Evolutionary conservation across 2,888 invertebrate genomes (phyloP).

Genomic region (Melieria omissa): DNA sequence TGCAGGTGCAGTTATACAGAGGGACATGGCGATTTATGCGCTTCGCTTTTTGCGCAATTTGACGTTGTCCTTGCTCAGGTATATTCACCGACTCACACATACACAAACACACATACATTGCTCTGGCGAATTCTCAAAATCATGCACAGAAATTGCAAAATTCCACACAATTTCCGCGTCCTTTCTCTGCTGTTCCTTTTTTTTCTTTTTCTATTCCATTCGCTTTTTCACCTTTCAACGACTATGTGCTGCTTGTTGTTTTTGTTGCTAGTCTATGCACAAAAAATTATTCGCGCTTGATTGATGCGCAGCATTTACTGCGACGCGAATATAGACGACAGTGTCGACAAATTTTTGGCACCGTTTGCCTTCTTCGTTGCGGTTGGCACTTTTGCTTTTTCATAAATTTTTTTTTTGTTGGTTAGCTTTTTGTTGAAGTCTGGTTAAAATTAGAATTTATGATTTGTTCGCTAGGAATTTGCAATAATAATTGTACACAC

Average conservation of each 20-base stretch:
- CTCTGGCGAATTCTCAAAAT: constrained; percentile 3
- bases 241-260: too few relatives aligned
- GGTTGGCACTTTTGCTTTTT: not conserved
- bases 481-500: too few relatives aligned
- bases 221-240: too few relatives aligned
- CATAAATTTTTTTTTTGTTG: not conserved
- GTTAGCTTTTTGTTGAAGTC: not conserved
- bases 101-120: not conserved
- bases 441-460: too few relatives aligned
- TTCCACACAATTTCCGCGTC: constrained; percentile 15
- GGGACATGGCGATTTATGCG: constrained; percentile 27
- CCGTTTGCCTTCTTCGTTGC: not conserved
- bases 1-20: not conserved
- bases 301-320: constrained; percentile 11
- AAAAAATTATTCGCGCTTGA: constrained; percentile 31
- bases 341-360: not conserved
- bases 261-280: too few relatives aligned
- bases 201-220: too few relatives aligned
- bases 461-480: too few relatives aligned
- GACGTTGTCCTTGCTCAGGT: too few relatives aligned
- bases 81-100: not conserved
- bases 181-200: too few relatives aligned
- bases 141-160: constrained; percentile 36
- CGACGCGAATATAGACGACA: too few relatives aligned
- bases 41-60: not conserved